These are phyloP conservation scores for Rotaria magnacalcarata DNA, from an alignment of 2,888 invertebrate species.

Conservation along the genomic window DNA sequence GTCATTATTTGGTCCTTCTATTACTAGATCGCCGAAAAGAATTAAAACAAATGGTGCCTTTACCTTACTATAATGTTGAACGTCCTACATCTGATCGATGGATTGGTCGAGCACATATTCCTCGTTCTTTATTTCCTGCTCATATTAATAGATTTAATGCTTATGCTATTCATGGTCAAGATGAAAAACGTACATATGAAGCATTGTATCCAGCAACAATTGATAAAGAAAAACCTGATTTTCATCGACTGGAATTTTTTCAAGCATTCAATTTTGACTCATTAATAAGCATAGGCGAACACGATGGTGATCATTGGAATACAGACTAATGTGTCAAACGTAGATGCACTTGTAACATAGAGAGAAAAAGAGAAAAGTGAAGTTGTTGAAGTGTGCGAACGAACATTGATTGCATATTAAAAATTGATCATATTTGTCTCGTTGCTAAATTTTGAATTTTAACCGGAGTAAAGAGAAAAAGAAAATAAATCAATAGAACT, in stretches of 20 bases:
- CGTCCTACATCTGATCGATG: conserved; percentile 50
- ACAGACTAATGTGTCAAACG: neutral
- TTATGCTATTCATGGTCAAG: conserved; percentile 62
- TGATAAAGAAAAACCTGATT: neutral
- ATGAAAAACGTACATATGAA: conserved; percentile 58
- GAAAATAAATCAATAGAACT: neutral
- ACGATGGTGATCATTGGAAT: neutral
- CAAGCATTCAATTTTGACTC: neutral
- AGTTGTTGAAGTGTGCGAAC: neutral
- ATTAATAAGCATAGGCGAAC: neutral
- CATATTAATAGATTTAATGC: conserved; percentile 62
- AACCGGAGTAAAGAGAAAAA: neutral
- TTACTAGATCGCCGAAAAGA: conserved; percentile 59
- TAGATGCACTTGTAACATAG: neutral
- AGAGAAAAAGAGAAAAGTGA: neutral
- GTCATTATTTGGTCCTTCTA: conserved; percentile 59
- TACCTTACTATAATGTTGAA: neutral
- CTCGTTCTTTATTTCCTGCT: conserved; percentile 61
- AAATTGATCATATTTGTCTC: neutral
- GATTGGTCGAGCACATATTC: conserved; percentile 59
- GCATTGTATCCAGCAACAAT: conserved; percentile 60
- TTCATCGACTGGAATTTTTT: neutral
- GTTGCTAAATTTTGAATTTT: neutral
- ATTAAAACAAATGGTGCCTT: conserved; percentile 51
- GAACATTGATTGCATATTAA: neutral